Conservation (phyloP, 2,888 invertebrate species). For the Augiades crinisus region DNA sequence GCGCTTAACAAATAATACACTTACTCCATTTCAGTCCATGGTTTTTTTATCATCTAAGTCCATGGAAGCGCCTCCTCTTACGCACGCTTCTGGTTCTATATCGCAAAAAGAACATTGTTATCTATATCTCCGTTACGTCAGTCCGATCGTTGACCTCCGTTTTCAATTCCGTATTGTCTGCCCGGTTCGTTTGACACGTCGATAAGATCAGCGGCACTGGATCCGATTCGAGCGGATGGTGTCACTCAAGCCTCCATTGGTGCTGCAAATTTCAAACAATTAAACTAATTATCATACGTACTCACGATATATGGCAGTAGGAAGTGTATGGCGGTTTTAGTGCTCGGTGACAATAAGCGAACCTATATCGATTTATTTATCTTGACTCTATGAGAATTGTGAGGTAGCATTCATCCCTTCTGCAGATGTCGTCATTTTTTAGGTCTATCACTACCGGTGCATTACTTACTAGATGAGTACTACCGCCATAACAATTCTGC, state of each 20-base stretch:
- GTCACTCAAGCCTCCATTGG: conserved; percentile 20
- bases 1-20: too few species aligned
- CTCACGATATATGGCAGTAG: conserved; percentile 7
- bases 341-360: not conserved
- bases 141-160: conserved; percentile 48
- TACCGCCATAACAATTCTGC: too few species aligned
- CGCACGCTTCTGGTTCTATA: too few species aligned
- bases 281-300: conserved; percentile 15
- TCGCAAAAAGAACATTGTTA: conserved; percentile 29
- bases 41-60: too few species aligned
- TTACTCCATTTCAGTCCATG: too few species aligned
- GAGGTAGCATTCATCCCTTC: too few species aligned
- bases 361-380: too few species aligned
- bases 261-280: conserved; percentile 17
- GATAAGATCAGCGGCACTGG: conserved; percentile 29
- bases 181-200: conserved; percentile 35
- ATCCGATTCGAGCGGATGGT: conserved; percentile 16
- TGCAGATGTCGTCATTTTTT: too few species aligned
- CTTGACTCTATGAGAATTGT: too few species aligned
- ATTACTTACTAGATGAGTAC: too few species aligned
- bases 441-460: too few species aligned
- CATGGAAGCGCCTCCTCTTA: too few species aligned
- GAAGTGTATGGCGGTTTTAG: not conserved
- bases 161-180: conserved; percentile 48
- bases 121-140: conserved; percentile 32